Base-by-base conservation (phyloP, 1,140 invertebrate genomes). In the Stegodyphus mimosarum region DNA sequence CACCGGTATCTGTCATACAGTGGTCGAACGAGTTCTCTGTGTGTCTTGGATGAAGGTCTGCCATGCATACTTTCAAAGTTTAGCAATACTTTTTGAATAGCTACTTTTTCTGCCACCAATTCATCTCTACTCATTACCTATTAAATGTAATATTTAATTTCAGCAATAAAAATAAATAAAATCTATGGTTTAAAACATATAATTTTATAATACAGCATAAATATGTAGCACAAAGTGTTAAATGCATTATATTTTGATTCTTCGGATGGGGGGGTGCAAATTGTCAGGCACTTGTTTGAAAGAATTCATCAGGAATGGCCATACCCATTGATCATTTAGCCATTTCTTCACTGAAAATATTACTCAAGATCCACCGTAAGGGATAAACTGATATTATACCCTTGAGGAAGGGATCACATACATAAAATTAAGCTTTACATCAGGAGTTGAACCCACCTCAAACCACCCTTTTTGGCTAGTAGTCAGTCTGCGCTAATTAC, bases 1-100 rank as follows among this genome's bases (percentile, higher is more conserved):
- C 92, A 93, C 86, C 97, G 91, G 89, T 98, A 98, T 85, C 96
- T 92, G 89, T 98, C 96, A 90, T 98, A 99, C 1, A 98, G 91
- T 7, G 95, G 94, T 71, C 96, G 91, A n/a, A 97, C 96, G 2
- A 97, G 92, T 80, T 95, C 94, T 86, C 96, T 93, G 86, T 98
- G 96, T 79, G 95, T 94, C 88, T 95, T 95, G 5, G 94, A 94
- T 4, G 93, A 93, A 1, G 97, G 96, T 86, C 97, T 92, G 0
- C 97, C 97, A 88, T 96, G 95, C 7, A 95, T 92, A 48, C 94
- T 94, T 90, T 98, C 97, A 87, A 98, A 94, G 72, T 95, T 94
- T 9, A 98, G 92, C 75, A 99, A 91, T 6, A 95, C 95, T 89
- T 96, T 95, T 90, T 98, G 97, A n/a, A 98, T 94, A 18, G 95